Percentiles rank a stretch among this genome's conserved stretches.
Evolutionary conservation across 2,888 invertebrate species (phyloP).

Genomic region (Pseudanteris insignis): DNA sequence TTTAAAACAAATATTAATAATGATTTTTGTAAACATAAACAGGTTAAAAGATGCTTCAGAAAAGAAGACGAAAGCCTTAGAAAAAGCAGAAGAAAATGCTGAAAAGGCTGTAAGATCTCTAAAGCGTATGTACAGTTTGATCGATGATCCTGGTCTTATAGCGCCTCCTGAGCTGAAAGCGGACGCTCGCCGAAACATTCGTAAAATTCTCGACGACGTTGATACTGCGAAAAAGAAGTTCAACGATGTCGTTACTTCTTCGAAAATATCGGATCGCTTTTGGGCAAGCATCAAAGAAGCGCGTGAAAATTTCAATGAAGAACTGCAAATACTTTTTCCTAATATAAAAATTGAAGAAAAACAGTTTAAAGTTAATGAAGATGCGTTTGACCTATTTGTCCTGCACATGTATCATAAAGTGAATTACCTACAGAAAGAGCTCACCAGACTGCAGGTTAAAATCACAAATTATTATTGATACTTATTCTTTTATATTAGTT

Average conservation of each 20-base stretch:
- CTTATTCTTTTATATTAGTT: neutral
- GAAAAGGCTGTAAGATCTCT: conserved; percentile 69
- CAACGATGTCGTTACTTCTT: conserved; percentile 69
- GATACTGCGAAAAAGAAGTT: conserved; percentile 71
- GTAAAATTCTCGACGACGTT: conserved; percentile 70
- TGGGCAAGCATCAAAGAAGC: conserved; percentile 80
- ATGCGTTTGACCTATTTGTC: conserved; percentile 81
- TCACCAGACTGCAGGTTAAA: conserved; percentile 75
- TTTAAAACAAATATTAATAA: neutral
- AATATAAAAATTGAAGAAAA: conserved; percentile 76
- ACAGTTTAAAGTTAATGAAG: conserved; percentile 71
- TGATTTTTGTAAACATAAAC: neutral
- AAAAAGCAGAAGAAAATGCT: conserved; percentile 71
- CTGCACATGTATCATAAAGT: conserved; percentile 82
- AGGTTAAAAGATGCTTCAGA: conserved; percentile 71
- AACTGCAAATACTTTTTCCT: conserved; percentile 78
- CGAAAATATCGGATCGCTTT: conserved; percentile 79
- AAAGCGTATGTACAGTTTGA: conserved; percentile 64
- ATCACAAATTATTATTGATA: neutral
- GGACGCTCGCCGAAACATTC: conserved; percentile 58
- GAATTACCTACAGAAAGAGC: conserved; percentile 79
- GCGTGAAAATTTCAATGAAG: conserved; percentile 72
- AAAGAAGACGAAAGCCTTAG: conserved; percentile 69
- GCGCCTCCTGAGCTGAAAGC: conserved; percentile 62
- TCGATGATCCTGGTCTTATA: conserved; percentile 65